Evolutionary conservation across 1,140 invertebrate species (phyloP).

Genomic region (Papilio xuthus): DNA sequence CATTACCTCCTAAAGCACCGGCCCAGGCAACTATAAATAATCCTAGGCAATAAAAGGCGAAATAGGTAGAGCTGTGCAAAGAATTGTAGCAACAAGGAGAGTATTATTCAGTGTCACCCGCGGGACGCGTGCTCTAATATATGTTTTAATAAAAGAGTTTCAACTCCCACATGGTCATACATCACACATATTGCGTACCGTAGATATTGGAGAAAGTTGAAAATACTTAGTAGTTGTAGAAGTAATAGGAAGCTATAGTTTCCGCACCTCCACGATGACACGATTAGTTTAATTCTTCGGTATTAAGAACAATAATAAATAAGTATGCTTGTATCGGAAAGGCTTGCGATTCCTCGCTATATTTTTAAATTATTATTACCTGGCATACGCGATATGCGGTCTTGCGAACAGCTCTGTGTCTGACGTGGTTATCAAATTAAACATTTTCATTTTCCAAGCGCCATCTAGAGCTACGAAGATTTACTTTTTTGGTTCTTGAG

Average conservation of each 20-base stretch:
- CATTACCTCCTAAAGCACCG: slow-evolving; percentile 32
- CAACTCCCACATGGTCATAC: slow-evolving; percentile 70
- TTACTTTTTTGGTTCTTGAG: not conserved
- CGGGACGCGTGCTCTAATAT: slow-evolving; percentile 76
- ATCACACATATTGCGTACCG: slow-evolving; percentile 69
- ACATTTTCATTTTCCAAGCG: not conserved
- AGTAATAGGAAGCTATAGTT: no score
- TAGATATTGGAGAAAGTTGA: slow-evolving; percentile 61
- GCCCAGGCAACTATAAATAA: slow-evolving; percentile 66
- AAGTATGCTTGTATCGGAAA: no score
- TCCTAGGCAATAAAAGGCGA: slow-evolving; percentile 72
- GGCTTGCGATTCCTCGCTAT: no score
- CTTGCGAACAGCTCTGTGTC: no score
- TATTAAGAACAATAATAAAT: no score
- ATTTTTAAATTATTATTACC: no score
- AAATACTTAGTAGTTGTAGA: slow-evolving; percentile 44
- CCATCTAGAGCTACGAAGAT: not conserved
- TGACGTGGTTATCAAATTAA: no score
- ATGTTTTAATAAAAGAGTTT: slow-evolving; percentile 81
- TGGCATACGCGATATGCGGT: no score
- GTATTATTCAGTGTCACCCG: slow-evolving; percentile 78
- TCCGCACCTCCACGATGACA: no score
- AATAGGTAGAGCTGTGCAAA: slow-evolving; percentile 65
- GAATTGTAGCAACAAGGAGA: slow-evolving; percentile 76
- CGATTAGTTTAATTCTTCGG: no score